Conservation (phyloP, 2,113 vertebrate species). For the Apus apus region DNA sequence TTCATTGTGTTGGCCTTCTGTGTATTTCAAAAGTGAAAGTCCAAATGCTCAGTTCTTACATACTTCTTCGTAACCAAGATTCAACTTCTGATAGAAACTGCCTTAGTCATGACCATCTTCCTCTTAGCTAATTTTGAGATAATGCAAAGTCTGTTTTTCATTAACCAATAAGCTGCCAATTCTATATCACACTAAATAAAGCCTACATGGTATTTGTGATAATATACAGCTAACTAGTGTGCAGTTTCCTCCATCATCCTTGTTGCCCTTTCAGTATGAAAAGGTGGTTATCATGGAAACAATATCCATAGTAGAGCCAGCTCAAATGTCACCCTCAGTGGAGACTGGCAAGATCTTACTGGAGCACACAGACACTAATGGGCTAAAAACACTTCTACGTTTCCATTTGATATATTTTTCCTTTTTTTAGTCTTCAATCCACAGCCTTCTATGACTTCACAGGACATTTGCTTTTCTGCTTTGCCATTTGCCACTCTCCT, state of each 20-base stretch:
- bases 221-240: not conserved
- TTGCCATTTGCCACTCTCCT: not conserved
- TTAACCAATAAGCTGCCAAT: not conserved
- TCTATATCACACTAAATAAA: not conserved
- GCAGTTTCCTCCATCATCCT: not conserved
- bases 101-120: not conserved
- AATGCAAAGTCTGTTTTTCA: not conserved
- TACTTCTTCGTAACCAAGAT: not conserved
- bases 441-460: not conserved
- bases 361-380: not conserved
- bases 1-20: not conserved
- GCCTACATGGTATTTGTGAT: not conserved
- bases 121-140: not conserved
- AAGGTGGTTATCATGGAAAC: not conserved
- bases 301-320: not conserved
- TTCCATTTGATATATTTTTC: not conserved
- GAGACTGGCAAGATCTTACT: not conserved
- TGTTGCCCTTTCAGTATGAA: not conserved
- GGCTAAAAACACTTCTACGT: not conserved
- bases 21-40: not conserved
- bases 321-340: not conserved
- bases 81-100: not conserved
- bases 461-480: not conserved
- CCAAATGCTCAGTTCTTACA: not conserved
- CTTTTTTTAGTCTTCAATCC: not conserved